Conservation (phyloP, 2,797 vertebrate genomes). For the Falco novaeseelandiae region DNA sequence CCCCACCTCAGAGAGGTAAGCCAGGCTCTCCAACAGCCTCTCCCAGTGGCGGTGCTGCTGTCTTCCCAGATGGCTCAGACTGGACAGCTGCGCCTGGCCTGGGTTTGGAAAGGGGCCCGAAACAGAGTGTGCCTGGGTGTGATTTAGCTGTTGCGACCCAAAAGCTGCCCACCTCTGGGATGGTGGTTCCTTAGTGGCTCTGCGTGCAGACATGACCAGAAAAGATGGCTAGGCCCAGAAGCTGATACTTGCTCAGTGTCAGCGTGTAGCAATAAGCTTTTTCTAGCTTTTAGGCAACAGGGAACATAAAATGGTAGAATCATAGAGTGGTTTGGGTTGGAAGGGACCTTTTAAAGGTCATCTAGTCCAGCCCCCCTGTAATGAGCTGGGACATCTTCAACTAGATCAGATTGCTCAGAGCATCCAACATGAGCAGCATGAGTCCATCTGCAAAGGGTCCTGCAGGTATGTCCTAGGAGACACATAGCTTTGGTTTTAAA, state of each 20-base stretch:
- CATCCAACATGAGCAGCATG: fast-evolving
- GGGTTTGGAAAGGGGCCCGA: not conserved
- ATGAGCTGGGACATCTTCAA: not conserved
- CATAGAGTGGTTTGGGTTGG: not conserved
- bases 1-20: slow-evolving; percentile 87
- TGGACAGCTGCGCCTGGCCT: too few species aligned
- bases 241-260: not conserved
- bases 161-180: not conserved
- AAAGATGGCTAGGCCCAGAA: not conserved
- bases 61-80: not conserved
- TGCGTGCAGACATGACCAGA: fast-evolving
- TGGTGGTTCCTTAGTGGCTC: not conserved
- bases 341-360: not conserved
- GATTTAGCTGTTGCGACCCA: not conserved
- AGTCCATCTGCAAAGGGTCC: not conserved
- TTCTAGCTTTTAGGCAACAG: not conserved
- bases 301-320: not conserved
- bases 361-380: not conserved
- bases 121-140: not conserved
- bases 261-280: not conserved
- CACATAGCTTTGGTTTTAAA: not conserved
- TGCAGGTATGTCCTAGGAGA: not conserved
- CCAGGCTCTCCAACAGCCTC: fast-evolving
- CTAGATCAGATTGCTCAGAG: not conserved
- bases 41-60: fast-evolving